Percentiles rank a stretch among this genome's conserved stretches.
These are phyloP conservation scores for Anticlea derivata DNA, from an alignment of 2,888 invertebrate genomes.

Conservation along the genomic window DNA sequence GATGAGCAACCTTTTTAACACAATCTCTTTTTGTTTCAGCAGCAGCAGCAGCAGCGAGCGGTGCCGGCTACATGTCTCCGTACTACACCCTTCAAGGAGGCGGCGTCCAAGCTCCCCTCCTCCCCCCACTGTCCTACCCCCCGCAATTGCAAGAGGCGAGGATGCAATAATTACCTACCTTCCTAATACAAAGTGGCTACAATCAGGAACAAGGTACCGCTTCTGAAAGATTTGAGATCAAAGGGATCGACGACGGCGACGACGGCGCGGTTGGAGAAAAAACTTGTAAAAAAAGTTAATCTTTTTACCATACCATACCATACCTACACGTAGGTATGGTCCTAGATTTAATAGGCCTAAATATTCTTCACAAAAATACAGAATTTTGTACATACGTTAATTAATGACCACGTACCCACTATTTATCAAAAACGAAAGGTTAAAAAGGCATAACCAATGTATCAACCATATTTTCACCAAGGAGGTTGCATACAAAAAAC, in stretches of 20 bases:
- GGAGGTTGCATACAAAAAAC: too few relatives aligned
- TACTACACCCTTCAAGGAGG: slow-evolving; percentile 88
- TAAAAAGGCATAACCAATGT: too few relatives aligned
- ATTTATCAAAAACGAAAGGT: too few relatives aligned
- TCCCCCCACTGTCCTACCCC: slow-evolving; percentile 86
- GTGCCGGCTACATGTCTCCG: slow-evolving; percentile 89
- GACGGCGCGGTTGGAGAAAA: too few relatives aligned
- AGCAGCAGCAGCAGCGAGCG: slow-evolving; percentile 81
- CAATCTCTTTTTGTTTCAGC: slow-evolving; percentile 43
- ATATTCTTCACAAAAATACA: too few relatives aligned
- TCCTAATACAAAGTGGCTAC: slow-evolving; percentile 22
- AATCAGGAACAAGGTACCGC: slow-evolving; percentile 19
- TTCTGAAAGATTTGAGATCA: slow-evolving; percentile 14
- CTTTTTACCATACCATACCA: too few relatives aligned
- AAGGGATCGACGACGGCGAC: neutral
- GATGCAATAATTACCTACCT: slow-evolving; percentile 89
- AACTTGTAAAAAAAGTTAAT: too few relatives aligned
- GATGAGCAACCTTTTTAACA: neutral
- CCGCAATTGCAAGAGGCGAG: slow-evolving; percentile 90
- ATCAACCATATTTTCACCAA: too few relatives aligned
- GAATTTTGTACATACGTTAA: too few relatives aligned
- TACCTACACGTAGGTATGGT: too few relatives aligned
- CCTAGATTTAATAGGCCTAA: too few relatives aligned
- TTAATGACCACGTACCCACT: too few relatives aligned
- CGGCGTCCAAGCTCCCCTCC: slow-evolving; percentile 84